Base-by-base conservation (phyloP, 2,113 vertebrate genomes). In the Thalassoma bifasciatum region DNA sequence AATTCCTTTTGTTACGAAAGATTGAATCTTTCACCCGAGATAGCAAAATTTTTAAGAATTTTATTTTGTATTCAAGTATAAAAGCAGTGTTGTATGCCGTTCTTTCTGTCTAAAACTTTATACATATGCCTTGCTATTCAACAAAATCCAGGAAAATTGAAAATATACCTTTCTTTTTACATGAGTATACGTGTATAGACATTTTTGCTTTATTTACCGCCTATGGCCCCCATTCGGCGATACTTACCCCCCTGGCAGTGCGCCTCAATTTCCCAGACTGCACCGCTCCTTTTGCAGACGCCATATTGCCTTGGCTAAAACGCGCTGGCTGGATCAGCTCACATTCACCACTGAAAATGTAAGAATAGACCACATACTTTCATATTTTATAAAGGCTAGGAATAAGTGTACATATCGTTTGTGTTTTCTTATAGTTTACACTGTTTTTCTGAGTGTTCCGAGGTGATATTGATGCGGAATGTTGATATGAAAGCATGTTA, bases 271-370 rank as follows among this genome's bases (percentile, higher is more conserved):
- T 88, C 90, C 90, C 90, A 89, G 57, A 63, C 0, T 57, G 0
- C 89, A 77, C 6, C n/a, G 59, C 66, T 60, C 26, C 51, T 5
- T 2, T 0, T 40, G 7, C 22, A 12, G 40, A 82, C 67, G 83
- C 91, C 91, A 92, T 91, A 92, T 92, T 92, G 77, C 84, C 77
- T 78, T 79, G 46, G 13, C 66, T 57, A 47, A 23, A 89, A 89
- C 82, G 85, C 81, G 77, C 84, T 84, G 66, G 69, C 66, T 81
- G 38, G 56, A 77, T 80, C 75, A 50, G 56, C 22, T 83, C 64
- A 30, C 57, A 58, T 21, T 30, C 22, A 69, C 62, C 85, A 81
- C 79, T 72, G 82, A 86, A 88, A 83, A 88, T 86, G 90, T 92
- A 88, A 90, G 91, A 90, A 79, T 17, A 58, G 40, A 49, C 8